Evolutionary conservation across 2,797 vertebrate species (phyloP), one percentile per base, ranked within the genome.

Genomic region (Rhinella marina): DNA sequence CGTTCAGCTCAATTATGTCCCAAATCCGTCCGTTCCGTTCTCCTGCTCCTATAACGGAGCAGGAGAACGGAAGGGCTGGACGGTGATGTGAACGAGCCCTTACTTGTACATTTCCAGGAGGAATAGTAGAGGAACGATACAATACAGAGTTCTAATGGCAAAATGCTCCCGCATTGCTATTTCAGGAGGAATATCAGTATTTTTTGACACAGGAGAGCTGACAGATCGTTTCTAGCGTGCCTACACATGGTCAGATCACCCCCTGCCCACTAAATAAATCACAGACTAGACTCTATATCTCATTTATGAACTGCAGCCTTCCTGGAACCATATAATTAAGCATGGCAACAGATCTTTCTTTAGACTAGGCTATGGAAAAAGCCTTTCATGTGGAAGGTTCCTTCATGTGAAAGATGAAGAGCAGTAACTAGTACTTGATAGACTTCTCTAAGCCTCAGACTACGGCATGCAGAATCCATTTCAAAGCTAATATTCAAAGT

Each of bases 261-360:
- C 75, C 50, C 75, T 52, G 75, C 2, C 48, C 23, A 77, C 19
- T 77, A 77, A 77, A 77, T 77, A 77, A 77, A 54, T 77, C 23
- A 76, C 21, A 13, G 7, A 7, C 48, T 13, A 2, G 50, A 52
- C 50, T 41, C 41, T 25, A 77, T 77, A 77, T 52, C 25, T 77
- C 12, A 77, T 77, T 50, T 25, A 54, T 77, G 48, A 77, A 6
- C 21, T 16, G 23, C 50, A 77, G 50, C 41, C 50, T 77, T 54
- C 54, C 75, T 8, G 54, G 48, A n/a, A 9, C 23, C 75, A 14
- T 16, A 52, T 54, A 5, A 77, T 77, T 25, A 77, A 77, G 75
- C 14, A 1, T 77, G 23, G 50, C 25, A 23, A 77, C 75, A 77
- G 75, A 77, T 77, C 75, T 76, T 76, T 54, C 48, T 54, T 77